A percentile compares a stretch with the other conserved stretches of the same genome.
Conservation (phyloP, 2,888 invertebrate species). For the Himalopsyche anomala region DNA sequence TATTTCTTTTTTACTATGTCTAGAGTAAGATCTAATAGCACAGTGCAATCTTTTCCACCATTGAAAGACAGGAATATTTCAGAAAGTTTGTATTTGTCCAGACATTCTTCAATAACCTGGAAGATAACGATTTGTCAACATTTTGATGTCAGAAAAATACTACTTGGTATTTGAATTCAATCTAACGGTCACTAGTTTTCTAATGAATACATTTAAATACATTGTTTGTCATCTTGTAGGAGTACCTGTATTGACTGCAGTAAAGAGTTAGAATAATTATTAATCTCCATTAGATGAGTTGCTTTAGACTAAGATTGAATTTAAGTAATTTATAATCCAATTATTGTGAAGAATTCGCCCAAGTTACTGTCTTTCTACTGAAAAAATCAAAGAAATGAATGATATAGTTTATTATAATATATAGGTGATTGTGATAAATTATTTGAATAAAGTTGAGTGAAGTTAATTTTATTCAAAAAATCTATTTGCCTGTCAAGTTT, state of each 20-base stretch:
- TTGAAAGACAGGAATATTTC: constrained; percentile 96
- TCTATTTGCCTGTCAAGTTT: too few relatives aligned
- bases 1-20: constrained; percentile 70
- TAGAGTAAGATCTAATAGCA: constrained; percentile 80
- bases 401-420: not conserved
- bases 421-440: too few relatives aligned
- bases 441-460: too few relatives aligned
- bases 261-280: constrained; percentile 52
- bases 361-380: constrained; percentile 17
- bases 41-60: constrained; percentile 99
- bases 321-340: not conserved
- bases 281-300: constrained; percentile 50
- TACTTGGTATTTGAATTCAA: not conserved
- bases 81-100: constrained; percentile 80
- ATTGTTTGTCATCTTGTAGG: not conserved
- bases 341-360: not conserved
- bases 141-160: constrained; percentile 42
- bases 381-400: not conserved
- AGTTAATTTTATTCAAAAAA: too few relatives aligned
- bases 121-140: constrained; percentile 66
- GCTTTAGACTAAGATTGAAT: not conserved
- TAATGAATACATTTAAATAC: too few relatives aligned
- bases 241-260: constrained; percentile 53
- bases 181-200: too few relatives aligned
- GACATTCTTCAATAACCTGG: constrained; percentile 80